Conservation (phyloP, 2,797 vertebrate genomes). For the Cyclopterus lumpus region DNA sequence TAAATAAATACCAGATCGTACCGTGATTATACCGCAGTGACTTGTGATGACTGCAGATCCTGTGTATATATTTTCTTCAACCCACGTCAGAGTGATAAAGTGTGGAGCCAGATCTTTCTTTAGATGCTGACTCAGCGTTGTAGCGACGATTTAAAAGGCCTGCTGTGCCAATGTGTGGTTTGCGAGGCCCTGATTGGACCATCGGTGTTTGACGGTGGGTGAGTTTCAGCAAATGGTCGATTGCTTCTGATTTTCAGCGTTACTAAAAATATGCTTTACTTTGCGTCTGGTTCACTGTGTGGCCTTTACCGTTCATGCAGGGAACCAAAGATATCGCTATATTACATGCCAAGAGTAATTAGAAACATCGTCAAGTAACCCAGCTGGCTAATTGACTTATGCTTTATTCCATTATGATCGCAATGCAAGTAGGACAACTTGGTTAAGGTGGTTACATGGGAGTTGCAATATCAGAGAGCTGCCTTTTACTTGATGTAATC, state of each 20-base stretch:
- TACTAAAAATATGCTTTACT: not conserved
- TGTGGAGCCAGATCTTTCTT: not conserved
- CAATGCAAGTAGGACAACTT: constrained; percentile 28
- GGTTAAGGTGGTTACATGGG: constrained; percentile 37
- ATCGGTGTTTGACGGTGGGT: not conserved
- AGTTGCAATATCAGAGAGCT: constrained; percentile 27
- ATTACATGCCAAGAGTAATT: constrained; percentile 16
- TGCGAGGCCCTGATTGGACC: not conserved
- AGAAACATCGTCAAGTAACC: constrained; percentile 16
- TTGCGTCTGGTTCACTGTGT: not conserved
- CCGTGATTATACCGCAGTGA: too few relatives aligned
- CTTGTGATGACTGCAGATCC: too few relatives aligned
- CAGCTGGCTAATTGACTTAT: constrained; percentile 16
- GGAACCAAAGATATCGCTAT: not conserved
- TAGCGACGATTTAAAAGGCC: not conserved
- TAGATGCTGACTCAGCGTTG: not conserved
- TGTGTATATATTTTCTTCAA: too few relatives aligned
- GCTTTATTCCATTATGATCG: constrained; percentile 26
- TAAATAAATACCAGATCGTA: not conserved
- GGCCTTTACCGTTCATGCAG: not conserved
- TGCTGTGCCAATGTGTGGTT: not conserved
- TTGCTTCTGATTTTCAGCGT: not conserved
- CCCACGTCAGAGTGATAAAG: not conserved
- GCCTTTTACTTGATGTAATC: constrained; percentile 16
- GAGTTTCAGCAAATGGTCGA: not conserved